phyloP scores from a whole-genome alignment of 2,113 vertebrate genomes.

The Amphiprion ocellaris region DNA sequence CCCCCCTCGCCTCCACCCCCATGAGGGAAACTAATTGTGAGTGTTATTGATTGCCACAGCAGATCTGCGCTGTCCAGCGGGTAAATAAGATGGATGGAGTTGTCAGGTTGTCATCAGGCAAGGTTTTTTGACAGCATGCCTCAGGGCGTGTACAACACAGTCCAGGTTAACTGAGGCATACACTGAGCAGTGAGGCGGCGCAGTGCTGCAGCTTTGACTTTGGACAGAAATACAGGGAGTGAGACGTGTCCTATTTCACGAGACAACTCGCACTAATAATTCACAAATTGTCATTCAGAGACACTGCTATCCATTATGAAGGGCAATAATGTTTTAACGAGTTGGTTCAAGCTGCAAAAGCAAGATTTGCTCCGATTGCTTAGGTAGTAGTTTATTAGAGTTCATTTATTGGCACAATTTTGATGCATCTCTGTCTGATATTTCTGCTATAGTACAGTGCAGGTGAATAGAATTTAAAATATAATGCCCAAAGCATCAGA shows the following conservation, averaged over 20 bases:
- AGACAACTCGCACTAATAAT: conserved; percentile 6
- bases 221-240: conserved; percentile 47
- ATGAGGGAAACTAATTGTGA: conserved; percentile 84
- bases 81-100: conserved; percentile 85
- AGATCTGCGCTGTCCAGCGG: conserved; percentile 76
- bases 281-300: not conserved
- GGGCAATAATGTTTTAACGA: not conserved
- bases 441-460: too few species aligned
- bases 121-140: conserved; percentile 77
- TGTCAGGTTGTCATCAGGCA: conserved; percentile 83
- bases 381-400: too few species aligned
- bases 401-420: too few species aligned
- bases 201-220: conserved; percentile 66
- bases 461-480: too few species aligned
- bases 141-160: conserved; percentile 73
- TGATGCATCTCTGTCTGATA: too few species aligned
- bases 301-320: not conserved
- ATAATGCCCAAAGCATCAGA: too few species aligned
- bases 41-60: conserved; percentile 83
- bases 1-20: conserved; percentile 52
- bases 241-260: conserved; percentile 45
- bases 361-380: too few species aligned
- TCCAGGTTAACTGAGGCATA: conserved; percentile 68
- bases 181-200: conserved; percentile 37
- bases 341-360: not conserved